Conservation (phyloP, 2,888 invertebrate species). For the Seladonia tumulorum region DNA sequence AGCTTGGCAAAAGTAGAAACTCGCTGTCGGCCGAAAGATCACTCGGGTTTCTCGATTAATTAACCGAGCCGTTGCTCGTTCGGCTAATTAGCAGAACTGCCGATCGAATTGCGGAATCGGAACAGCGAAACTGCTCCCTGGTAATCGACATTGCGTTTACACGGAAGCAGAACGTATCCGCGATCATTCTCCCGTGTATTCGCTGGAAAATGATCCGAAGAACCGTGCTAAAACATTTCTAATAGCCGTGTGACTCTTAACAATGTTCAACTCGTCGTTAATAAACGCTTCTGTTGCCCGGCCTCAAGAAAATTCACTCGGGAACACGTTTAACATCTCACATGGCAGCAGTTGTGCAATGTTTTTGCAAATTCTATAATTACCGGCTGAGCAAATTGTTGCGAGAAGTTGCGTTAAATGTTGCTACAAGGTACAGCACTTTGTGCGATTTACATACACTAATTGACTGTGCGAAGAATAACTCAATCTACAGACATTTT, state of each 20-base stretch:
- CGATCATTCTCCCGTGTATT: not conserved
- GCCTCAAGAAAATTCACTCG: not conserved
- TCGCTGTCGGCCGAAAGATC: slow-evolving; percentile 21
- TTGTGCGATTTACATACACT: not conserved
- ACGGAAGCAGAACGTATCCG: not conserved
- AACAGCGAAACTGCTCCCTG: not conserved
- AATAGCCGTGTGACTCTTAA: not conserved
- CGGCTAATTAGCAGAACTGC: slow-evolving; percentile 50
- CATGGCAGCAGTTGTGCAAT: not conserved
- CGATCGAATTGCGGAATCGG: slow-evolving; percentile 46
- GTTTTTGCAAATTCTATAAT: not conserved
- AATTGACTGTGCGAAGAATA: not conserved
- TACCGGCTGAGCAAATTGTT: not conserved
- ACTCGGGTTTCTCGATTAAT: slow-evolving; percentile 32
- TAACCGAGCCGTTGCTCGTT: slow-evolving; percentile 21
- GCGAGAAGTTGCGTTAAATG: not conserved
- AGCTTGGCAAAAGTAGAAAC: slow-evolving; percentile 33
- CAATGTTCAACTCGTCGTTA: not conserved
- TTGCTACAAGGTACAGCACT: not conserved
- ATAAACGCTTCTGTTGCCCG: not conserved
- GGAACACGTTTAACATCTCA: not conserved
- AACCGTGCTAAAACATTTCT: not conserved
- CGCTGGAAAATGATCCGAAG: not conserved
- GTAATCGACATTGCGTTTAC: not conserved
- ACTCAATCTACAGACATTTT: not conserved